Base-by-base conservation (phyloP, 1,140 invertebrate genomes). In the Helicoverpa zea region DNA sequence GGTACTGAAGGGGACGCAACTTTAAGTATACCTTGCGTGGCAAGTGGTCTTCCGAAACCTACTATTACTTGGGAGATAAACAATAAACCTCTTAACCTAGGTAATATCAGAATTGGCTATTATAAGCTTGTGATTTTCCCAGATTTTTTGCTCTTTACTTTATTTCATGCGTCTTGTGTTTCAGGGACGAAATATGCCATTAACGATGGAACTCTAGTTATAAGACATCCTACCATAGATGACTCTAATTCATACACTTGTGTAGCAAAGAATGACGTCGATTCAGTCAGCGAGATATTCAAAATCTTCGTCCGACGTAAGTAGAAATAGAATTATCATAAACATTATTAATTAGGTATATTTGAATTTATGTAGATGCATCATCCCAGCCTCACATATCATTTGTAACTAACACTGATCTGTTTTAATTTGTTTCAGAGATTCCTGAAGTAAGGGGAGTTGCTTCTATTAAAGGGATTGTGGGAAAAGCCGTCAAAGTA, bases 1-100 rank as follows among this genome's bases (percentile, higher is more conserved):
- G 61, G 23, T 18, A 64, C 7, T 11, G 75, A 77, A 29, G 75
- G 61, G 14, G 61, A 64, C 2, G n/a, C 59, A 1, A 3, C 18
- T n/a, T 29, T 77, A 51, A 77, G n/a, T 13, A 66, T 77, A 13
- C 75, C 75, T 29, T 77, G 75, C 29, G 61, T 35, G 0, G 61
- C 61, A 11, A 51, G 14, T 18, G 75, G 75, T 54, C 2, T 54
- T 14, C 75, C 75, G 13, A 64, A 66, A 64, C 75, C 75, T 18
- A 11, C 2, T n/a, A 77, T 77, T 23, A 56, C 13, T 30, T 77
- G 75, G 75, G 66, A 52, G 13, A 16, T 16, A 11, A 35, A 16
- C 13, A 51, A 51, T 54, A 18, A 18, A 29, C 12, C 29, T n/a
- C 64, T 77, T 23, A 35, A 10, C 11, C 35, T 47, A 77, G 66